Evolutionary conservation across 2,797 vertebrate species (phyloP), one percentile per base, ranked within the genome.

Genomic region (Microctenopoma stevenorrisi): DNA sequence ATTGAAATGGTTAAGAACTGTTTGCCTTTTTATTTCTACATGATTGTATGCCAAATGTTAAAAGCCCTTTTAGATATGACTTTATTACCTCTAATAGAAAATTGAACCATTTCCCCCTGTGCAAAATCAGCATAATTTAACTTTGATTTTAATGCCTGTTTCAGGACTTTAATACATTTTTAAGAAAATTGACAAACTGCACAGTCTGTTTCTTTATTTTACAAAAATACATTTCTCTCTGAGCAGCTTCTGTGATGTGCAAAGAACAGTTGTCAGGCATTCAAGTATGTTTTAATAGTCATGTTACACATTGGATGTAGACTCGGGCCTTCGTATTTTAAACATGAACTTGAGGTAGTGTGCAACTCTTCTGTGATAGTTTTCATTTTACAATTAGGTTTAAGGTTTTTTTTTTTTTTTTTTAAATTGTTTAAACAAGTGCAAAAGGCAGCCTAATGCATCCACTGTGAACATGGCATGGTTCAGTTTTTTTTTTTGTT

Each of bases 161-260:
- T 18, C 18, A 18, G 18, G 18, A 18, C 18, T 18, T 18, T 18
- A 18, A 18, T 3, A 10, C 37, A 18, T 25, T 5, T 40, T 46
- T 26, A 14, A 26, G 4, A 68, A 4, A 35, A 33, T 18, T 4
- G 43, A 44, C 40, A 22, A 12, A 38, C 4, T 7, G 11, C 7
- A 3, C 2, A 12, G 38, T 44, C 14, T 7, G 1, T 37, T 57
- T 77, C 78, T 82, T 78, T 81, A 78, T 88, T 83, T 60, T 93
- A 94, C 71, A 92, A 91, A 93, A 92, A 91, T 90, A 88, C 82
- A 76, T 84, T 76, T 79, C 38, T 91, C 62, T 69, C 73, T 8
- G 61, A 91, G 87, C 89, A 92, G 88, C 83, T 56, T 73, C 74
- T 61, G 60, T 47, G 25, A 65, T 80, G 90, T 93, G 88, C 88